Percentiles rank a stretch among this genome's conserved stretches.
Conservation (phyloP, 1,140 invertebrate species). For the Propsilocerus akamusi region DNA sequence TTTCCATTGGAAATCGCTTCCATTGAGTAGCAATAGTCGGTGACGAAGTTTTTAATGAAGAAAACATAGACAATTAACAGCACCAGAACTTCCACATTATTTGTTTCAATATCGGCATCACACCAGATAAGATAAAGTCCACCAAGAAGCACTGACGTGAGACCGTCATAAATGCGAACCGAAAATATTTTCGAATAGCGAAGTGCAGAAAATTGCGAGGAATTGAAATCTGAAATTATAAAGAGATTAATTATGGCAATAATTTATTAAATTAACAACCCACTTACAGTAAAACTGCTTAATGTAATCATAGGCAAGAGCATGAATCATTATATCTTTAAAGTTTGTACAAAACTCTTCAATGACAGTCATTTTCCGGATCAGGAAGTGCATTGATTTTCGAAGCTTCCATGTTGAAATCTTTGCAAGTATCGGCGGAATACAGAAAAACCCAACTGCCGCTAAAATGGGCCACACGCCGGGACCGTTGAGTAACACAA, state of each 20-base stretch:
- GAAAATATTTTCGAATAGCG: neutral
- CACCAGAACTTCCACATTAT: neutral
- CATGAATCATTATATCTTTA: neutral
- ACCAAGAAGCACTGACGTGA: neutral
- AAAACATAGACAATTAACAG: neutral
- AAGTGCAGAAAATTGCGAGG: neutral
- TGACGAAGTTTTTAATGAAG: neutral
- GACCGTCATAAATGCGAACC: neutral
- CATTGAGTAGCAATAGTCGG: slow-evolving; percentile 3
- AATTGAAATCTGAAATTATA: neutral
- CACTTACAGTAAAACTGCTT: neutral
- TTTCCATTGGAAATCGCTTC: neutral
- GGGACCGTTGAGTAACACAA: neutral
- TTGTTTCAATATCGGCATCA: neutral
- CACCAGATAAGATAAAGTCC: neutral
- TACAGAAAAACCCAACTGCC: neutral
- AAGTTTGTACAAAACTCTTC: neutral
- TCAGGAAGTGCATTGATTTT: neutral
- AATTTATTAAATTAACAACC: neutral
- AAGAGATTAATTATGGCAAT: neutral
- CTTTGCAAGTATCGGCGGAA: neutral
- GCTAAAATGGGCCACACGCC: neutral
- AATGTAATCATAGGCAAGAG: neutral
- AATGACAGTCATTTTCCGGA: neutral
- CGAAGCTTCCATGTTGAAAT: neutral